Percentiles rank a stretch among this genome's conserved stretches.
Evolutionary conservation across 2,888 invertebrate genomes (phyloP).

Genomic region (Limnephilus auricula): DNA sequence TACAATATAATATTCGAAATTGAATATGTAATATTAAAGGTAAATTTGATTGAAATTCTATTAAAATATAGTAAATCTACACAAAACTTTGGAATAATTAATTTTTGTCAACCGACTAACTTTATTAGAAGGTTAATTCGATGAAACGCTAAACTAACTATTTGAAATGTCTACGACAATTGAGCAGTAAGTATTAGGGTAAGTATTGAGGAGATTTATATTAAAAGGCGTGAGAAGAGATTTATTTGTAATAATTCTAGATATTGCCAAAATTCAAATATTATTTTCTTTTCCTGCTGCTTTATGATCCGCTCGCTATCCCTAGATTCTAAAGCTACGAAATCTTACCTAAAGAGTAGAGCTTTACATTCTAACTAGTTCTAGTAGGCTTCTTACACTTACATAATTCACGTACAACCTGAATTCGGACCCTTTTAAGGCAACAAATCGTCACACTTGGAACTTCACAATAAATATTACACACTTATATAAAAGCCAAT

Average conservation of each 20-base stretch:
- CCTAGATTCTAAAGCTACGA: neutral
- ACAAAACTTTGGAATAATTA: conserved; percentile 6
- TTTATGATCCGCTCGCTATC: neutral
- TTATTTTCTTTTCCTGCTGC: neutral
- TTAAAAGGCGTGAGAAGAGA: conserved; percentile 51
- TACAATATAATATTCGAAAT: conserved; percentile 10
- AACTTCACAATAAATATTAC: conserved; percentile 9
- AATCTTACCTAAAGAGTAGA: neutral
- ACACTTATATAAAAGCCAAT: neutral
- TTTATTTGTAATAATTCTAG: conserved; percentile 24
- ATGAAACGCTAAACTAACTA: conserved; percentile 23
- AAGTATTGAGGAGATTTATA: conserved; percentile 18
- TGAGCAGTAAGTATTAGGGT: conserved; percentile 46
- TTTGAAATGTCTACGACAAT: conserved; percentile 45
- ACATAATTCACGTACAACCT: conserved; percentile 11
- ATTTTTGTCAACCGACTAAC: neutral
- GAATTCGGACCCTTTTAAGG: conserved; percentile 29
- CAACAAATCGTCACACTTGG: conserved; percentile 21
- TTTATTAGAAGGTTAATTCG: conserved; percentile 20
- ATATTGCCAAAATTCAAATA: conserved; percentile 21
- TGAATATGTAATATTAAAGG: neutral
- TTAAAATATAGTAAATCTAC: conserved; percentile 31
- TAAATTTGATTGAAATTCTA: conserved; percentile 38
- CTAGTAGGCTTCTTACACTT: neutral
- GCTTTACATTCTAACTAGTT: too few species aligned